A percentile compares a stretch with the other conserved stretches of the same genome.
phyloP scores from a whole-genome alignment of 2,888 invertebrate species.

The Hyposoter dolosus region DNA sequence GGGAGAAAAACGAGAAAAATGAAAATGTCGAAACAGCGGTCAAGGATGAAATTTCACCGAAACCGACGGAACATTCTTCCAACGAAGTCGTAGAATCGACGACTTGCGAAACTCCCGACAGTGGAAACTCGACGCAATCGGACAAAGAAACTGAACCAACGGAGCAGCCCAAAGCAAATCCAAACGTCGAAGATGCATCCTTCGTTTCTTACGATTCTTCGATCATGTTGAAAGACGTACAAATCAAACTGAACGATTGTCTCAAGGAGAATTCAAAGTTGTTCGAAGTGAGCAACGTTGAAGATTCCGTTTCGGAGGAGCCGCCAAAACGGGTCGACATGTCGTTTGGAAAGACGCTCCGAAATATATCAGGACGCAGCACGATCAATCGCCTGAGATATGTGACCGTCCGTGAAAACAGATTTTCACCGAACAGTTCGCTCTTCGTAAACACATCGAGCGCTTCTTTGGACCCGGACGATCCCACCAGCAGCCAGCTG shows the following conservation, averaged over 20 bases:
- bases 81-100: conserved; percentile 78
- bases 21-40: conserved; percentile 57
- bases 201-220: conserved; percentile 78
- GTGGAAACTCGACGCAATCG: conserved; percentile 67
- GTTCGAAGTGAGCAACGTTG: conserved; percentile 68
- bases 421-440: conserved; percentile 81
- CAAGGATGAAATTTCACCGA: conserved; percentile 57
- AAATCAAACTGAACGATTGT: conserved; percentile 81
- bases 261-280: conserved; percentile 78
- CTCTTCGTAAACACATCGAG: conserved; percentile 81
- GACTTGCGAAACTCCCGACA: conserved; percentile 75
- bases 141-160: conserved; percentile 60
- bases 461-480: conserved; percentile 74
- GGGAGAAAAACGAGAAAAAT: conserved; percentile 52
- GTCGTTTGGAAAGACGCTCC: conserved; percentile 81
- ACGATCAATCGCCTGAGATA: conserved; percentile 79
- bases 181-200: conserved; percentile 69
- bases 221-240: conserved; percentile 80
- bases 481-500: conserved; percentile 72
- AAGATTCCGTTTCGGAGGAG: conserved; percentile 1
- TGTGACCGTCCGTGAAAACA: conserved; percentile 77
- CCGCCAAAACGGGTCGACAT: conserved; percentile 66
- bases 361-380: conserved; percentile 81
- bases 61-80: conserved; percentile 73
- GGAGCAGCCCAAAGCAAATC: conserved; percentile 59